Conservation (phyloP, 2,888 invertebrate species). For the Chrysolina haemoptera region DNA sequence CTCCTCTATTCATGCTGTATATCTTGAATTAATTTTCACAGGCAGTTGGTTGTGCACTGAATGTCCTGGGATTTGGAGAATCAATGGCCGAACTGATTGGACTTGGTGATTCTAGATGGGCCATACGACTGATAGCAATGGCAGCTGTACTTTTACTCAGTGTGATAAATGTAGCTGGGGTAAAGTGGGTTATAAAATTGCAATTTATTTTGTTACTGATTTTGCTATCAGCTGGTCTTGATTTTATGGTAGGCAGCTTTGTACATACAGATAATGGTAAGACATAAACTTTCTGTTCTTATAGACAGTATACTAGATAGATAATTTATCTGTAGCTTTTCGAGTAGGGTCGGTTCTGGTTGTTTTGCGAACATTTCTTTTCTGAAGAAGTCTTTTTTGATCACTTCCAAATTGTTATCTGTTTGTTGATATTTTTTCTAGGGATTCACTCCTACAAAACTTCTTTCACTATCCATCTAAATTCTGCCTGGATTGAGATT, state of each 20-base stretch:
- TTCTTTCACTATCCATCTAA: too few relatives aligned
- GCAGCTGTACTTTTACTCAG: constrained; percentile 89
- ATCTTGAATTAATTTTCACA: constrained; percentile 66
- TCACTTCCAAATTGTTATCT: too few relatives aligned
- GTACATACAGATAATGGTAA: constrained; percentile 82
- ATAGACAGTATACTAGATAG: too few relatives aligned
- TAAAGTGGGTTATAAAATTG: constrained; percentile 97
- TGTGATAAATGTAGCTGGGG: constrained; percentile 95
- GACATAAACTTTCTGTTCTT: background rate
- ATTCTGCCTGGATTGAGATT: too few relatives aligned
- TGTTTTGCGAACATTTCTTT: too few relatives aligned
- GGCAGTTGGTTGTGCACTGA: constrained; percentile 96
- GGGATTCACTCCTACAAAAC: too few relatives aligned
- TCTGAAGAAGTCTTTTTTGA: too few relatives aligned
- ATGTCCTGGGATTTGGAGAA: constrained; percentile 97
- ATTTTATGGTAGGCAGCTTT: constrained; percentile 95
- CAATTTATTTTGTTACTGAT: constrained; percentile 92
- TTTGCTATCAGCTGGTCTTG: constrained; percentile 89
- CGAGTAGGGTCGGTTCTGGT: too few relatives aligned
- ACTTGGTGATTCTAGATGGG: constrained; percentile 81
- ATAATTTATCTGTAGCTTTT: too few relatives aligned
- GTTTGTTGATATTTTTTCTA: too few relatives aligned
- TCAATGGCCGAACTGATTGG: constrained; percentile 91
- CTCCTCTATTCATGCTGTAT: too few relatives aligned
- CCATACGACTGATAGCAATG: constrained; percentile 89